Base-by-base conservation (phyloP, 2,113 vertebrate species). In the Leptodactylus fuscus region DNA sequence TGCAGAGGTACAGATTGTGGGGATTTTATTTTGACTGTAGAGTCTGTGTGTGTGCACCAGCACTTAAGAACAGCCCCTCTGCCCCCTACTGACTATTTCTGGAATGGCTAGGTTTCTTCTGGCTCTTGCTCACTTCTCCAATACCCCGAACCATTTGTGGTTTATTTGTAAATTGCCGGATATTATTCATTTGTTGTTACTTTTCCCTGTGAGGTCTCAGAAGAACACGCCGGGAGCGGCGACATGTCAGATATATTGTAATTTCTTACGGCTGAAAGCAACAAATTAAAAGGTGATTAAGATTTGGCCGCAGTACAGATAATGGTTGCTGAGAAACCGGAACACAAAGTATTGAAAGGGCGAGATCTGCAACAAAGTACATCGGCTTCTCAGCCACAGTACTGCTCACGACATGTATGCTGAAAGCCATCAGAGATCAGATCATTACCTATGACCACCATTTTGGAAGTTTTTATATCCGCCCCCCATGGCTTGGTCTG, bases 261-360 rank as follows among this genome's bases (percentile, higher is more conserved):
- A 65, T 65, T 65, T 65, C 60, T 32, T 65, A 32, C 24, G 12
- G n/a, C 58, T 29, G 24, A 24, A 62, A 62, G n/a, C 62, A 34
- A 29, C 5, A 7, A 65, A 65, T 34, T 65, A 65, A 15, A 34
- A 15, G 62, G 62, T 18, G 62, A 65, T 65, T 18, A 65, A 32
- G 12, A 65, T 34, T 65, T 65, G 62, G 62, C 62, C 16, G 62
- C 62, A 34, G 16, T 65, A 65, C 62, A 65, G 62, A 65, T 65
- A 32, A 65, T 2, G 13, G 29, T 18, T 65, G 62, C 62, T 5
- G 62, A 65, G 62, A 34, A 65, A 65, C 62, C 2, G 18, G 27
- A 18, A 34, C 62, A 65, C 13, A 29, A 29, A 18, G 55, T 24
- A 58, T 58, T 24, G 9, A 1, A 18, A 18, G 62, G 62, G 15